phyloP scores from a whole-genome alignment of 2,113 vertebrate genomes.

The Psephotus haematonotus region DNA sequence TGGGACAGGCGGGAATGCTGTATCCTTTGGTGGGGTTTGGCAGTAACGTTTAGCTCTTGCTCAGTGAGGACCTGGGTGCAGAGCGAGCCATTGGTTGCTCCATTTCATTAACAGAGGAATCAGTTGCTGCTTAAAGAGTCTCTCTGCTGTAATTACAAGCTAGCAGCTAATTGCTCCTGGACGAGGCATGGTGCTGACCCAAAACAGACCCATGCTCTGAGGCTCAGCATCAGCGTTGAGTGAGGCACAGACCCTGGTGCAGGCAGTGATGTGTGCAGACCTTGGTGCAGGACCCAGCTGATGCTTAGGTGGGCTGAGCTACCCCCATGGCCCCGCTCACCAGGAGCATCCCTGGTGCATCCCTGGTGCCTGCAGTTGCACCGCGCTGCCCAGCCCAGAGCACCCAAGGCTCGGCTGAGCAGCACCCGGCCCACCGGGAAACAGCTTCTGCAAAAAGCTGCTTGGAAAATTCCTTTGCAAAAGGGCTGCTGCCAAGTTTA shows the following conservation, averaged over 20 bases:
- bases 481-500: conserved; percentile 48
- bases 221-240: accelerated
- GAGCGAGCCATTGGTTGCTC: not conserved
- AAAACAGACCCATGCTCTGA: not conserved
- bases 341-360: not conserved
- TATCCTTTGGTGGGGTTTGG: accelerated
- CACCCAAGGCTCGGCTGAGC: not conserved
- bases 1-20: accelerated
- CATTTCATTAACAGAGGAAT: not conserved
- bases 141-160: not conserved
- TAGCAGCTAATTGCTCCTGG: not conserved
- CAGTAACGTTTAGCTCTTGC: not conserved
- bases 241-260: accelerated
- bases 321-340: not conserved
- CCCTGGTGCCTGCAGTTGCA: not conserved
- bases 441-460: conserved; percentile 25
- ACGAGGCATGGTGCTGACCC: not conserved
- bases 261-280: not conserved
- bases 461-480: conserved; percentile 61
- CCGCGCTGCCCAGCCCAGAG: not conserved
- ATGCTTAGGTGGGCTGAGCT: not conserved
- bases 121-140: not conserved
- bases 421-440: not conserved
- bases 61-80: not conserved
- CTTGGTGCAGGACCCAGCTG: not conserved